A percentile compares a stretch with the other conserved stretches of the same genome.
phyloP scores from a whole-genome alignment of 1,140 invertebrate genomes.

The Micrasema minimum region DNA sequence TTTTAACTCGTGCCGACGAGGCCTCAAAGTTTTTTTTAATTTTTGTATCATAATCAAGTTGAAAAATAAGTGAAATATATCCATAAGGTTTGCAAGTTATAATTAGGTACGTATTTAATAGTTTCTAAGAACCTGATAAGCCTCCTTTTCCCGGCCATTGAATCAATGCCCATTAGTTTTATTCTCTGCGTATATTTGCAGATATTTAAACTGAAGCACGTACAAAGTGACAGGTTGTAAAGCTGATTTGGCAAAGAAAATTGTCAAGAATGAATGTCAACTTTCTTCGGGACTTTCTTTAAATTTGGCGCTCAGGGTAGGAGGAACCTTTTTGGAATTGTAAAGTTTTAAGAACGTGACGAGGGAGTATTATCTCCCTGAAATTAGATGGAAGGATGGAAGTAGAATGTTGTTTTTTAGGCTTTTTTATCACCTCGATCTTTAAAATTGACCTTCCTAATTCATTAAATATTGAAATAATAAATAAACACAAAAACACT shows the following conservation, averaged over 20 bases:
- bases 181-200: neutral
- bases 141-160: no score
- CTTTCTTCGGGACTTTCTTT: slow-evolving; percentile 30
- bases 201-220: neutral
- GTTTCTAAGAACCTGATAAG: no score
- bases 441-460: no score
- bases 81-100: no score
- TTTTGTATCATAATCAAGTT: no score
- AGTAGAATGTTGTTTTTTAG: neutral
- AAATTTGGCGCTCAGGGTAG: slow-evolving; percentile 14
- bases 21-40: no score
- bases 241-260: slow-evolving; percentile 49
- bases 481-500: neutral
- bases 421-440: no score
- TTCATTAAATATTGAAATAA: no score
- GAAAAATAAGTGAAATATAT: no score
- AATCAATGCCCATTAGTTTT: neutral
- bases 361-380: slow-evolving; percentile 10
- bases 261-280: slow-evolving; percentile 48
- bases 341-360: slow-evolving; percentile 42
- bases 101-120: no score
- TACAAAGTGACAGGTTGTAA: neutral
- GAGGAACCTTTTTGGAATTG: slow-evolving; percentile 32
- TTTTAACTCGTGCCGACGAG: no score
- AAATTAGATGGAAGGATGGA: neutral